Evolutionary conservation across 2,888 invertebrate genomes (phyloP), one percentile per base, ranked within the genome.

Genomic region (Parnassius glacialis): DNA sequence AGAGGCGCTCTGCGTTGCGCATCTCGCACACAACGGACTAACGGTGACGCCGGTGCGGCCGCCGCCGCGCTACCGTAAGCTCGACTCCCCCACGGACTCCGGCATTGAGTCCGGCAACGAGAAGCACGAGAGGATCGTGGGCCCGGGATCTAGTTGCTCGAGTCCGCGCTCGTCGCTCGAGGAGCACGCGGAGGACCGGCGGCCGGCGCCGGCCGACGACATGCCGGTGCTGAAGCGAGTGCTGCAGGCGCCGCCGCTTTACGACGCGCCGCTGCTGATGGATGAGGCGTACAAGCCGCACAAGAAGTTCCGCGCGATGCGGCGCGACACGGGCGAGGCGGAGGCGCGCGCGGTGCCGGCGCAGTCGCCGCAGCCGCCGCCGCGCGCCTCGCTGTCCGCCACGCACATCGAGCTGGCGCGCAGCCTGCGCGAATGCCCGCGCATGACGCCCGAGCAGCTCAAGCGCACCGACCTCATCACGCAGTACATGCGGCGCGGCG

Each of bases 231-330:
- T 98, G 73, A 98, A 98, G 83, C 94, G 97, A 59, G 98, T 97
- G 2, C 93, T 98, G 20, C 97, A 98, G 81, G 97, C 98, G 1
- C 98, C 98, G 1, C 98, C 97, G 0, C 90, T 97, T 9, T 97
- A 97, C 85, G 97, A 97, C 80, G 97, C 97, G 61, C 96, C 96
- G 79, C 95, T 96, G 2, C 87, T 98, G 62, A 97, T 98, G 97
- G 97, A 97, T 83, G 97, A 97, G 87, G 97, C 97, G 13, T 98
- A 98, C 92, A 97, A 97, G 83, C 97, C 97, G 65, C 98, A 98
- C 92, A 98, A 98, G 88, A 98, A 98, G 85, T 98, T 98, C 93
- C 94, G 98, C 52, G 97, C 97, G 2, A 91, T 97, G 80, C 92
- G 96, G 41, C 96, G 96, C 72, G 96, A 97, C 79, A 94, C 94